Base-by-base conservation (phyloP, 2,797 vertebrate species). In the Poeciliopsis paucimaculata region DNA sequence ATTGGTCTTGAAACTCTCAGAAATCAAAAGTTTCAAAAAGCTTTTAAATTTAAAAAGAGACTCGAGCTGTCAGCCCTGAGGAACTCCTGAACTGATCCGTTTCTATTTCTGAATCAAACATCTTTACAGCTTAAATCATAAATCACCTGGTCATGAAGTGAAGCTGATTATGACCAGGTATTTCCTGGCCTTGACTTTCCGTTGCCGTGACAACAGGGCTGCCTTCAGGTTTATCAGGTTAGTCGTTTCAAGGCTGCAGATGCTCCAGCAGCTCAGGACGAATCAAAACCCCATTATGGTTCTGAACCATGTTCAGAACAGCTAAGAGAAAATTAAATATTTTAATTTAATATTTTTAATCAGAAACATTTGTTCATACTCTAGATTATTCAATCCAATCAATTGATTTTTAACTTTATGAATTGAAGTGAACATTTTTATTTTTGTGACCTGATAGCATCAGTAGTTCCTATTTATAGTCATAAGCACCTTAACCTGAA, bases 1-100 rank as follows among this genome's bases (percentile, higher is more conserved):
- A 28, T 12, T 15, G 16, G 13, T 71, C 26, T 71, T 36, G 34
- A 41, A 66, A 28, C 5, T 9, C 43, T 34, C 20, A 41, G 20
- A 43, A 45, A 9, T 4, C 10, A 11, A 51, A 20, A 20, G 45
- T 16, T 16, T 39, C 10, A 23, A 53, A 5, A 28, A 3, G n/a
- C 13, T 20, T 46, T 16, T 47, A 51, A 36, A 49, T 31, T 1
- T 12, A 6, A 43, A 18, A 78, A 41, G 23, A 47, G 73, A 13
- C 16, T 36, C 75, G 0, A 72, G 20, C 16, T n/a, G 11, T 31
- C 51, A 75, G 31, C 75, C 74, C 5, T 77, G 85, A 28, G 77
- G 75, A 77, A 79, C 75, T 60, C 79, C 85, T 62, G 31, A 1
- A 2, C 1, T 39, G 2, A n/a, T 39, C 3, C 0, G 46, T 74